Evolutionary conservation across 2,888 invertebrate species (phyloP).

Genomic region (Abrostola tripartita): DNA sequence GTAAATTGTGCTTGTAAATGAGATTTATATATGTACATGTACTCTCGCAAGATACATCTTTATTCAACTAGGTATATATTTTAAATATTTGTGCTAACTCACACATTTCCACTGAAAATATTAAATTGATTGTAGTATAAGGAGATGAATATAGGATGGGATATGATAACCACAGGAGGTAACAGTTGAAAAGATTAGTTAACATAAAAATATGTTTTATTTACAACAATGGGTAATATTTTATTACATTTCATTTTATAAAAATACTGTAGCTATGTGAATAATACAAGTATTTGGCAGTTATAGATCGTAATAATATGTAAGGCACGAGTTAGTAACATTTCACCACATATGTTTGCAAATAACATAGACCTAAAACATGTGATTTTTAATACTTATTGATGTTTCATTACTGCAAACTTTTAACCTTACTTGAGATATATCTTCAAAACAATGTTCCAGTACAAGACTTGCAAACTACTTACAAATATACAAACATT

Average conservation of each 20-base stretch:
- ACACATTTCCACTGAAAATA: too few relatives aligned
- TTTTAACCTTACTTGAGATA: neutral
- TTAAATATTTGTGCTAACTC: too few relatives aligned
- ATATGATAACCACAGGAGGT: neutral
- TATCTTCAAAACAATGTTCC: neutral
- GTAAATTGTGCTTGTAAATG: too few relatives aligned
- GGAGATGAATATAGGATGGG: too few relatives aligned
- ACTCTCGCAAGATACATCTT: too few relatives aligned
- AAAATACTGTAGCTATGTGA: conserved; percentile 47
- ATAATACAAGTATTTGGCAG: conserved; percentile 41
- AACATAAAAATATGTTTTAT: conserved; percentile 58
- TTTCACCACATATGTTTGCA: conserved; percentile 3
- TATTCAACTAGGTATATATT: too few relatives aligned
- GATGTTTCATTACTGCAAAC: too few relatives aligned
- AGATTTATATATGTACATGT: too few relatives aligned
- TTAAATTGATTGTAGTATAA: too few relatives aligned
- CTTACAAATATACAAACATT: conserved; percentile 44
- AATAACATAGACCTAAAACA: conserved; percentile 9
- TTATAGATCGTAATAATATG: conserved; percentile 13
- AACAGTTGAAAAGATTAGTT: conserved; percentile 2
- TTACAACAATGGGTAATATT: conserved; percentile 57
- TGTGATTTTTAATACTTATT: conserved; percentile 7
- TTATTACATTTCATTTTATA: conserved; percentile 33
- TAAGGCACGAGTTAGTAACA: conserved; percentile 38
- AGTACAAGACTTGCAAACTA: conserved; percentile 11